A percentile compares a stretch with the other conserved stretches of the same genome.
These are phyloP conservation scores for Tretioscincus oriximinensis DNA, from an alignment of 2,113 vertebrate genomes.

Conservation along the genomic window DNA sequence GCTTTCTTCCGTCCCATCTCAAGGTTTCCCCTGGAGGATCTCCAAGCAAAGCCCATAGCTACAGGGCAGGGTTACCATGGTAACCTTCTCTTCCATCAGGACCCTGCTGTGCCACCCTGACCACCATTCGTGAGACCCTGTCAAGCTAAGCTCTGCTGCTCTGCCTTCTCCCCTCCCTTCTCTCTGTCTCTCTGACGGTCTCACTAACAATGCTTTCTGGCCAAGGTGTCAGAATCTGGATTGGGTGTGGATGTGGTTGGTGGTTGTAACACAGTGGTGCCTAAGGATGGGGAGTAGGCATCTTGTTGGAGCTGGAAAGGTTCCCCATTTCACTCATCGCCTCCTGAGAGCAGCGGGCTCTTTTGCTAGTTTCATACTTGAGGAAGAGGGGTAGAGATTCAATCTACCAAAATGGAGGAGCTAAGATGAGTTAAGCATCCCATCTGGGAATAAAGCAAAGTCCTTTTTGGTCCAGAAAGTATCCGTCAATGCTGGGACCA, in stretches of 20 bases:
- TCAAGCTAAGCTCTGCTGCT: constrained; percentile 18
- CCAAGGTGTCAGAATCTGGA: background rate
- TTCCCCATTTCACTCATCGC: too few species aligned
- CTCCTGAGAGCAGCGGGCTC: too few species aligned
- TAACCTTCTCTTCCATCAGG: constrained; percentile 77
- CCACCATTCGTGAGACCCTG: constrained; percentile 70
- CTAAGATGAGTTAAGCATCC: background rate
- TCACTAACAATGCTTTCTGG: constrained; percentile 63
- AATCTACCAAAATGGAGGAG: too few species aligned
- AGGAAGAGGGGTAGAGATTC: background rate
- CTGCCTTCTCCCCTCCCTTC: background rate
- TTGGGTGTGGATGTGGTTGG: background rate
- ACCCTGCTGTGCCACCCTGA: constrained; percentile 71
- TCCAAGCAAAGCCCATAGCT: constrained; percentile 71
- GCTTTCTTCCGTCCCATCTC: constrained; percentile 82
- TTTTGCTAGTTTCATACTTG: too few species aligned
- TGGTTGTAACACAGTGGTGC: background rate
- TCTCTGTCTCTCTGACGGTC: constrained; percentile 42
- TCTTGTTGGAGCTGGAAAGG: too few species aligned
- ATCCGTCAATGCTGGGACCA: too few species aligned
- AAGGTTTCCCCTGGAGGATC: constrained; percentile 81
- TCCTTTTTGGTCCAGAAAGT: too few species aligned
- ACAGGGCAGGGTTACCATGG: constrained; percentile 81
- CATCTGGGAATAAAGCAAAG: background rate
- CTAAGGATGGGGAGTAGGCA: background rate